Conservation (phyloP, 1,140 invertebrate genomes). For the Eriocheir sinensis region DNA sequence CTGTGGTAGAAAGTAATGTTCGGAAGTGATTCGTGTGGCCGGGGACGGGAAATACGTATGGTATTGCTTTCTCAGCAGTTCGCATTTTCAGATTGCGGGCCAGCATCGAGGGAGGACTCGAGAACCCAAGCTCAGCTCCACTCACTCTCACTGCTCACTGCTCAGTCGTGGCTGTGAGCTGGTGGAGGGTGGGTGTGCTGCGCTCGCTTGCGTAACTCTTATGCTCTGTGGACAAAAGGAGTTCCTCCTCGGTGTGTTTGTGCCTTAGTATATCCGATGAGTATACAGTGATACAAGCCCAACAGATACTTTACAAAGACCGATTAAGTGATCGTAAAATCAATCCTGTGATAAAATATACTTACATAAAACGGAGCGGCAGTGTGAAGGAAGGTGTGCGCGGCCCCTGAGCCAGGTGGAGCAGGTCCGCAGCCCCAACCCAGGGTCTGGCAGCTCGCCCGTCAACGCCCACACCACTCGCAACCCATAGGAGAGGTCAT, state of each 20-base stretch:
- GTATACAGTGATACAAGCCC: background rate
- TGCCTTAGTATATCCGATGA: background rate
- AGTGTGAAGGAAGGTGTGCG: background rate
- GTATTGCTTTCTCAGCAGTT: constrained; percentile 29
- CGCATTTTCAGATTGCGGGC: constrained; percentile 52
- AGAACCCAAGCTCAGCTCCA: background rate
- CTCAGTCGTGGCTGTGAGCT: background rate
- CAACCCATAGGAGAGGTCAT: constrained; percentile 30
- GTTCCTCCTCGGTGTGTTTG: background rate
- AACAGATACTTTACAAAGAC: background rate
- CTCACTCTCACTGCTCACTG: background rate
- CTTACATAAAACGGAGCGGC: background rate
- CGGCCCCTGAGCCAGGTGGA: background rate
- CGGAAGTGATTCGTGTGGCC: background rate
- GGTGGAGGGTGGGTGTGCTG: background rate
- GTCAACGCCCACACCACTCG: constrained; percentile 41
- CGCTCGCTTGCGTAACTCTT: background rate
- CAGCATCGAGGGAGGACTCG: constrained; percentile 33
- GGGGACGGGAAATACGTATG: constrained; percentile 44
- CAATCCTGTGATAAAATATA: background rate
- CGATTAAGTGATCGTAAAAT: background rate
- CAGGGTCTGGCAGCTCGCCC: constrained; percentile 48
- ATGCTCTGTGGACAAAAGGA: background rate
- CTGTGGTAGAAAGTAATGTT: background rate
- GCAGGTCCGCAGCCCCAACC: background rate